phyloP scores from a whole-genome alignment of 2,113 vertebrate genomes.

The Castor canadensis region DNA sequence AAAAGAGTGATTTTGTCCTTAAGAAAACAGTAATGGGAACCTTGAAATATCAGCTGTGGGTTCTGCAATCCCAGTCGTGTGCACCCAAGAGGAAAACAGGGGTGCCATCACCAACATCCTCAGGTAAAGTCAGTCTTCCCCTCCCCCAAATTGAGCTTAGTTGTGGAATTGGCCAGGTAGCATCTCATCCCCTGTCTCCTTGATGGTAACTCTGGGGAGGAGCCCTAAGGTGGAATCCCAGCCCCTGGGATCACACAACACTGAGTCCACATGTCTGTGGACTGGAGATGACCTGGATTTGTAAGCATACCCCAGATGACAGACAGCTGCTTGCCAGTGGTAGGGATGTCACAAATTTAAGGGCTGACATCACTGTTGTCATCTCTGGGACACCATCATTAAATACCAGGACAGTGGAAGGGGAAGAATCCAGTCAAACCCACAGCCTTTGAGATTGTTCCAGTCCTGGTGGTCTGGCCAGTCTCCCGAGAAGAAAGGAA shows the following conservation, averaged over 20 bases:
- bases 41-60: conserved; percentile 28
- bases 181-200: accelerated
- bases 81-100: background rate
- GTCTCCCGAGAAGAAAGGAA: background rate
- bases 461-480: background rate
- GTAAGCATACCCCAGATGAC: accelerated
- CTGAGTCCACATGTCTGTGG: background rate
- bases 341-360: accelerated
- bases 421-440: background rate
- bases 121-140: background rate
- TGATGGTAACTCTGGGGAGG: background rate
- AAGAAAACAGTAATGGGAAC: conserved; percentile 63
- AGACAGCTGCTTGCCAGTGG: no score
- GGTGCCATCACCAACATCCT: accelerated
- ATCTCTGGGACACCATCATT: background rate
- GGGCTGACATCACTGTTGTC: background rate
- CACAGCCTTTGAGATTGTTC: background rate
- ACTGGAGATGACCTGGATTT: background rate
- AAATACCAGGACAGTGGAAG: background rate
- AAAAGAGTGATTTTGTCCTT: conserved; percentile 71
- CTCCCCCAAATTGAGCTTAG: background rate
- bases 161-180: no score
- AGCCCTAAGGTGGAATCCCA: background rate
- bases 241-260: no score
- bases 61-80: background rate